A percentile compares a stretch with the other conserved stretches of the same genome.
Conservation (phyloP, 2,888 invertebrate species). For the Apamea crenata region DNA sequence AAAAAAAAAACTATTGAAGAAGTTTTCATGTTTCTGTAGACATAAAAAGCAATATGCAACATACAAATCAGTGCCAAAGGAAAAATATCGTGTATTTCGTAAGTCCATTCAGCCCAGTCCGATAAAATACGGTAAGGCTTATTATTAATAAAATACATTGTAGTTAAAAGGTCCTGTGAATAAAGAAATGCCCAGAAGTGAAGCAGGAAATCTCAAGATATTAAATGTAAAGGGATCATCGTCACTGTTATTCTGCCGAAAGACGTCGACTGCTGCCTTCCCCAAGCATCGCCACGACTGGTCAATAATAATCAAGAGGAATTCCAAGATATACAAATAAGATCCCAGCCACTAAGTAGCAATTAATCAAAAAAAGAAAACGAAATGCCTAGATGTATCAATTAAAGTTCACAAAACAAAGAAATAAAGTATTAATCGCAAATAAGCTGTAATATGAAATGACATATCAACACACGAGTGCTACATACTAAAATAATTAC, state of each 20-base stretch:
- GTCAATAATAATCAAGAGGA: conserved; percentile 14
- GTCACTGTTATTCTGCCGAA: not conserved
- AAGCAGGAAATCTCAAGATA: conserved; percentile 5
- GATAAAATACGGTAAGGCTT: conserved; percentile 83
- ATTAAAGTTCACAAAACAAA: not conserved
- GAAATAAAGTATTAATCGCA: not conserved
- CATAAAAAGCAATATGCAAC: conserved; percentile 40
- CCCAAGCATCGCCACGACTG: not conserved
- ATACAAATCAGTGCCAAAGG: conserved; percentile 58
- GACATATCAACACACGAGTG: not conserved
- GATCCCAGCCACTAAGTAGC: not conserved
- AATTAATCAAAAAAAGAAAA: not conserved
- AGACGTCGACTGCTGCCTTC: not conserved
- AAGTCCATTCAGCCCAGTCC: conserved; percentile 88
- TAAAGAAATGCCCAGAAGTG: conserved; percentile 66
- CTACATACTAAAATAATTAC: not conserved
- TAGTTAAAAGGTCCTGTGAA: conserved; percentile 82
- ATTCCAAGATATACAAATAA: not conserved
- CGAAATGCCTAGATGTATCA: not conserved
- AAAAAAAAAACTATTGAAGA: conserved; percentile 40
- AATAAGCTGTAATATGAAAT: conserved; percentile 19
- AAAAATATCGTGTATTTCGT: conserved; percentile 76
- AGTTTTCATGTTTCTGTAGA: conserved; percentile 38
- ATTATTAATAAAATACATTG: conserved; percentile 61
- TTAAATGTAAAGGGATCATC: not conserved